Conservation (phyloP, 2,797 vertebrate genomes). For the Ispidina picta region DNA sequence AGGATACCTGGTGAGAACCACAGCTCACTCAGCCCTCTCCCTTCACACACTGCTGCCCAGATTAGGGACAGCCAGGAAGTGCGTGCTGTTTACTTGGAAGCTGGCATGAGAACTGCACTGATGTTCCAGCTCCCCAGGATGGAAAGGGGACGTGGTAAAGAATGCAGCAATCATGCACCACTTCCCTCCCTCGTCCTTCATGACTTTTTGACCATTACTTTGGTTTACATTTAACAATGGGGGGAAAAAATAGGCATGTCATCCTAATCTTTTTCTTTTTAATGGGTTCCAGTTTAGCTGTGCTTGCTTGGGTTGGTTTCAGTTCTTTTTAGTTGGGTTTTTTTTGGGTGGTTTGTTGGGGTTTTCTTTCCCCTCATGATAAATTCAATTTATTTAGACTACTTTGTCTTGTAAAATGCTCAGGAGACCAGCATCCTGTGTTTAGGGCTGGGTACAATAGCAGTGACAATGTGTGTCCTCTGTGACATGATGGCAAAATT, state of each 20-base stretch:
- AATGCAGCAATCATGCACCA: slow-evolving; percentile 3
- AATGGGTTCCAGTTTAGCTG: not conserved
- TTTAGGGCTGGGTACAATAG: slow-evolving; percentile 38
- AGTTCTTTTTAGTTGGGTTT: not conserved
- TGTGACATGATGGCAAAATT: not conserved
- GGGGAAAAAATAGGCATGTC: slow-evolving; percentile 40
- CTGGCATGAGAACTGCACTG: slow-evolving; percentile 44
- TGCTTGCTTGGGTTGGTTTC: not conserved
- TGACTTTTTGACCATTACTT: not conserved
- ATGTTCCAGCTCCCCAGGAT: not conserved
- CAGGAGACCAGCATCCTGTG: slow-evolving; percentile 40
- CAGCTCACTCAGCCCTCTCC: slow-evolving; percentile 28
- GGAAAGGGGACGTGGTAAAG: slow-evolving; percentile 25
- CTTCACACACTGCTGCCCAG: slow-evolving; percentile 59
- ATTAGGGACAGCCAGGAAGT: slow-evolving; percentile 72
- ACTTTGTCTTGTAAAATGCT: not conserved
- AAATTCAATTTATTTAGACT: not conserved
- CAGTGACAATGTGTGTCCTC: slow-evolving; percentile 1
- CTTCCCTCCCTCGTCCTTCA: slow-evolving; percentile 1
- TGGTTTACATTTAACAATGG: slow-evolving; percentile 58
- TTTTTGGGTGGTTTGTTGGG: not conserved
- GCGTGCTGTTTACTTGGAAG: slow-evolving; percentile 58
- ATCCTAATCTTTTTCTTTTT: slow-evolving; percentile 18
- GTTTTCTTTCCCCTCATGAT: not conserved
- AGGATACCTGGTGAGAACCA: slow-evolving; percentile 65